Base-by-base conservation (phyloP, 2,113 vertebrate genomes). In the Apteryx mantelli region DNA sequence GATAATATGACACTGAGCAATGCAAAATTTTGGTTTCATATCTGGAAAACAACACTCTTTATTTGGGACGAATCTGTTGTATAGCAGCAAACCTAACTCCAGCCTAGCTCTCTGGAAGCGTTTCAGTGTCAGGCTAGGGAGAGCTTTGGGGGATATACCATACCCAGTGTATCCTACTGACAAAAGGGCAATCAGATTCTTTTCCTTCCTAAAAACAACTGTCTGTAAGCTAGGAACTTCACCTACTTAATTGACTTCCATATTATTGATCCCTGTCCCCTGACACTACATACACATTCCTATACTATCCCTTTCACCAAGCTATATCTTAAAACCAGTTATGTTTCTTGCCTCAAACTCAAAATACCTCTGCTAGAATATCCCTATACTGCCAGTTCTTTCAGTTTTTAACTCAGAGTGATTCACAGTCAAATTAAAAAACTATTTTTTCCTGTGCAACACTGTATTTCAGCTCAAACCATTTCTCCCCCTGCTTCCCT, bases 351-450 rank as follows among this genome's bases (percentile, higher is more conserved):
- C 6, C 32, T 48, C 63, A 89, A 20, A 48, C n/a, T 82, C 38
- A 55, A 60, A n/a, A 78, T 13, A 79, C 11, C 8, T 79, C 28
- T 56, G 38, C 25, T 86, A 70, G 90, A 93, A 86, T 9, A 66
- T 90, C 56, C 48, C 81, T 82, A 71, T 76, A 94, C 85, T 89
- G 84, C 46, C 86, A 92, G 74, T 95, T 91, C 85, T 93, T 80
- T 91, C 58, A 25, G 8, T 89, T 91, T 80, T 32, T 68, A 91
- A 73, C 20, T 5, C 30, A 81, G 13, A 5, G 40, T 80, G 63
- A 95, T 69, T 96, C 95, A 95, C 5, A 86, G 32, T 4, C 15
- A 30, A 42, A 55, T 64, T 69, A 25, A 17, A 25, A 16, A 9
- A 21, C 52, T 28, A 65, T 6, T 55, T 68, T 74, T 50, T 34